Percentiles rank a stretch among this genome's conserved stretches.
These are phyloP conservation scores for Orbicella faveolata DNA, from an alignment of 64 coral and sea anemone species.

Conservation along the genomic window DNA sequence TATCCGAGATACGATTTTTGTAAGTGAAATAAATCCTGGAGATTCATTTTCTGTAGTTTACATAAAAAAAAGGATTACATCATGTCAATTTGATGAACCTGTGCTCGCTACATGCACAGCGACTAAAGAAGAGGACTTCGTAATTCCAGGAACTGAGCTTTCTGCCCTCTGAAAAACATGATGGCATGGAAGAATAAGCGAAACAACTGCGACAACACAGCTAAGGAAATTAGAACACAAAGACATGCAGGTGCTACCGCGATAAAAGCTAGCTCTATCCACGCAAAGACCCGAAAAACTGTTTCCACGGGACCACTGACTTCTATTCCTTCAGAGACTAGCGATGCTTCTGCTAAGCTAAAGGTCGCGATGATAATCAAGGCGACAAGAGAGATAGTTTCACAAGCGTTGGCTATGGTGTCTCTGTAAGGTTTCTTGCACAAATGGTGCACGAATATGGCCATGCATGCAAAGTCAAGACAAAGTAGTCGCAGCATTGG, in stretches of 20 bases:
- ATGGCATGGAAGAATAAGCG: background rate
- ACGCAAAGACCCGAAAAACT: constrained; percentile 17
- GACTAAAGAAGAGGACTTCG: background rate
- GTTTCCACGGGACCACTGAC: background rate
- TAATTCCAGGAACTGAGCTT: background rate
- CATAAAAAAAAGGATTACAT: background rate
- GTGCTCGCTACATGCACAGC: background rate
- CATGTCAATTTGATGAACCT: background rate
- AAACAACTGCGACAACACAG: constrained; percentile 13
- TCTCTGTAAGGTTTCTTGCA: constrained; percentile 53
- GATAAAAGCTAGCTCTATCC: constrained; percentile 35
- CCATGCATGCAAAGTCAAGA: constrained; percentile 42
- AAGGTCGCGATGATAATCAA: constrained; percentile 47
- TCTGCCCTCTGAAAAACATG: background rate
- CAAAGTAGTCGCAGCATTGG: constrained; percentile 36
- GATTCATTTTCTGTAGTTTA: background rate
- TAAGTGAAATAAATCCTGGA: background rate
- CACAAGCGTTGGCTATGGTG: constrained; percentile 41
- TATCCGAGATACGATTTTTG: too few species aligned
- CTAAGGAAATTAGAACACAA: constrained; percentile 25
- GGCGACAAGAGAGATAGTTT: constrained; percentile 64
- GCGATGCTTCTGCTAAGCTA: constrained; percentile 4
- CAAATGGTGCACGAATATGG: constrained; percentile 66
- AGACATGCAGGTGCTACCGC: constrained; percentile 34
- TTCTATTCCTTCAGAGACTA: constrained; percentile 33